Percentiles rank a stretch among this genome's conserved stretches.
Conservation (phyloP, 2,113 vertebrate genomes). For the Cavia porcellus region DNA sequence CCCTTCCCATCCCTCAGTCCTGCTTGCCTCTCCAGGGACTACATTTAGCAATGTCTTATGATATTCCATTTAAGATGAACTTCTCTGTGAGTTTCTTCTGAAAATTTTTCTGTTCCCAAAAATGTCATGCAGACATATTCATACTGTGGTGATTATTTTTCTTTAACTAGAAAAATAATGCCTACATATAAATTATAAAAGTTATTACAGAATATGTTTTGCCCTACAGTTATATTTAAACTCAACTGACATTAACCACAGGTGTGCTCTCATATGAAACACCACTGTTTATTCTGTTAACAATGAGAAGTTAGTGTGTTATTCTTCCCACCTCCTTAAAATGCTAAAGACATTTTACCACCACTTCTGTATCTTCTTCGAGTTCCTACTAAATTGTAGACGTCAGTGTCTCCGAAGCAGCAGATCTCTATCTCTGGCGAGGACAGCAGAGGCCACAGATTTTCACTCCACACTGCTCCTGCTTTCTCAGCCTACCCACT, state of each 20-base stretch:
- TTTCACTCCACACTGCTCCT: slow-evolving; percentile 36
- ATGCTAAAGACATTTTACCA: slow-evolving; percentile 68
- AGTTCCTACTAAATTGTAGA: slow-evolving; percentile 59
- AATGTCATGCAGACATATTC: not conserved
- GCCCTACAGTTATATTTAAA: not conserved
- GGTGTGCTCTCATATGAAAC: slow-evolving; percentile 7
- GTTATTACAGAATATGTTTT: not conserved
- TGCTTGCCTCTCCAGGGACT: not conserved
- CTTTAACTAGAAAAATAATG: not conserved
- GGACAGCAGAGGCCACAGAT: slow-evolving; percentile 17
- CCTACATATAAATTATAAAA: slow-evolving; percentile 12
- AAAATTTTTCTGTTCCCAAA: not conserved
- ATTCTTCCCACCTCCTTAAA: slow-evolving; percentile 50
- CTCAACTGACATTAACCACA: slow-evolving; percentile 29
- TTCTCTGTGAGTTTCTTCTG: not conserved
- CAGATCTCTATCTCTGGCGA: slow-evolving; percentile 38
- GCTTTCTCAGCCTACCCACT: not conserved
- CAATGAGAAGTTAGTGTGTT: slow-evolving; percentile 50
- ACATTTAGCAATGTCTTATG: not conserved
- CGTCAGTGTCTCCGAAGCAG: slow-evolving; percentile 32
- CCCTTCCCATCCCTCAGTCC: not conserved
- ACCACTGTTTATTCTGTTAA: not conserved
- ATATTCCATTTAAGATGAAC: not conserved
- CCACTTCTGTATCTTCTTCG: not conserved
- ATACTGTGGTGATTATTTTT: not conserved